Evolutionary conservation across 2,888 invertebrate genomes (phyloP), one percentile per base, ranked within the genome.

Genomic region (Parasteatoda lunata): DNA sequence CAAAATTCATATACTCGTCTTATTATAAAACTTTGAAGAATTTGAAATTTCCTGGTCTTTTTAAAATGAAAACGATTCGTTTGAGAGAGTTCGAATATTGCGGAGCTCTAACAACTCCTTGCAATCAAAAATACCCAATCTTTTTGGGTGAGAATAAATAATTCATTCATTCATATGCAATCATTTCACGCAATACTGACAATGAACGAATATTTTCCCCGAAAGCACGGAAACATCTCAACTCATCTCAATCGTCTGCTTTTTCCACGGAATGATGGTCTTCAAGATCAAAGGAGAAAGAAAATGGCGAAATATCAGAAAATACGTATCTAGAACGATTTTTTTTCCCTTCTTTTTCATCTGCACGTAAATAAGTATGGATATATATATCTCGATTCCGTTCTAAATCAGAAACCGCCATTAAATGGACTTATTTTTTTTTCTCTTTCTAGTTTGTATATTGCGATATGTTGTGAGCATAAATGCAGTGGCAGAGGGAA

Each of bases 131-230:
- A 30, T 68, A 15, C 6, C 66, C n/a, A 30, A n/a, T 15, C 66
- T 68, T 68, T 68, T 68, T 68, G 30, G 66, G 8, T 68, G n/a
- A 59, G n/a, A 59, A 80, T 80, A 80, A 80, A 80, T 80, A 73
- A 80, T 79, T 81, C 73, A 81, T 82, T 82, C 76, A 47, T 82
- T 82, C 76, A 76, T 69, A 82, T 76, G 76, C 82, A 82, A 76
- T 82, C 82, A 76, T 82, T 82, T 82, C 82, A 51, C 76, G 76
- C 76, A 76, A 82, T 76, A 49, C 65, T 66, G 73, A 68, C 66
- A 73, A 70, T 48, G 59, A 77, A 66, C 49, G 49, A 49, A 48
- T 9, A 47, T 4, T 49, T 49, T 70, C 49, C 48, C 13, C n/a
- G 59, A 30, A 15, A 54, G 9, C 45, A 30, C 52, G 69, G n/a